Evolutionary conservation across 2,888 invertebrate species (phyloP).

Genomic region (Anoplius nigerrimus): DNA sequence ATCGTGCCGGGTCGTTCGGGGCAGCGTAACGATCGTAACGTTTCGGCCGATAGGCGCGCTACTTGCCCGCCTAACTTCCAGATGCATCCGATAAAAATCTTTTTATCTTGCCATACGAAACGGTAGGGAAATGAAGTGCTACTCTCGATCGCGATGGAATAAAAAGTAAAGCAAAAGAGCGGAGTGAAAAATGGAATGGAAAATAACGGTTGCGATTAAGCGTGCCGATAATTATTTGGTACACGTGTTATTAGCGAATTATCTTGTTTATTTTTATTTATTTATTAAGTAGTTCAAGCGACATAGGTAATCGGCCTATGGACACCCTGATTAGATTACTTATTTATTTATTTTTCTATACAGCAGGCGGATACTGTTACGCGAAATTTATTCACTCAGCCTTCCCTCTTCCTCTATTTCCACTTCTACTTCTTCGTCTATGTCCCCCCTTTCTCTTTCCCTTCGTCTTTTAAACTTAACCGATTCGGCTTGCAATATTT

Average conservation of each 20-base stretch:
- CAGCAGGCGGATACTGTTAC: constrained; percentile 12
- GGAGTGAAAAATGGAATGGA: too few relatives aligned
- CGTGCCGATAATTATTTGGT: neutral
- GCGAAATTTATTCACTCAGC: constrained; percentile 26
- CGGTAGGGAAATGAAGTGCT: too few relatives aligned
- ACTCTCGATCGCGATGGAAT: too few relatives aligned
- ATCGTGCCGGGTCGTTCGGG: too few relatives aligned
- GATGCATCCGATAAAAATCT: neutral
- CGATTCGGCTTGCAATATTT: too few relatives aligned
- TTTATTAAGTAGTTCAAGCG: constrained; percentile 6
- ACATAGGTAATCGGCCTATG: too few relatives aligned
- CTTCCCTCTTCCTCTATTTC: constrained; percentile 11
- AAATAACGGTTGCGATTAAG: too few relatives aligned
- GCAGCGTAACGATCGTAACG: too few relatives aligned
- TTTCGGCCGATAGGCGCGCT: too few relatives aligned
- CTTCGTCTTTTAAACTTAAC: constrained; percentile 7
- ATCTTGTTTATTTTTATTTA: constrained; percentile 16
- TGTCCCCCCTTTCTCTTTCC: constrained; percentile 16
- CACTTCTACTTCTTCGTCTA: neutral
- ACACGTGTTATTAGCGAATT: constrained; percentile 12
- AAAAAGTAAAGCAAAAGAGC: too few relatives aligned
- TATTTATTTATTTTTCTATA: constrained; percentile 8
- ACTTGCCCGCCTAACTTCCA: too few relatives aligned
- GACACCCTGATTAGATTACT: neutral
- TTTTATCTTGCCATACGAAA: constrained; percentile 10